Conservation (phyloP, 2,888 invertebrate genomes). For the Corbicula japonica region DNA sequence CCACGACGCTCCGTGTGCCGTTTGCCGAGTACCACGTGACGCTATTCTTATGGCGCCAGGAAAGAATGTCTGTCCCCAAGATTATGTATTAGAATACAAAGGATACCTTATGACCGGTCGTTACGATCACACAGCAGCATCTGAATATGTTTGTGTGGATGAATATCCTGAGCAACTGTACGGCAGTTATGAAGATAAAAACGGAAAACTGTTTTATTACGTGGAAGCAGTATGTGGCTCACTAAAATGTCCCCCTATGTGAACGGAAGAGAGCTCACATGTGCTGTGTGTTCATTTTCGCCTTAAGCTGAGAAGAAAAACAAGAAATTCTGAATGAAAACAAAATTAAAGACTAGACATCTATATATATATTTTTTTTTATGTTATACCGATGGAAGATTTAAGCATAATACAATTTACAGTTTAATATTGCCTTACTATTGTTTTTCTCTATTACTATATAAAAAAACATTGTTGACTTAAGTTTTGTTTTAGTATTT, state of each 20-base stretch:
- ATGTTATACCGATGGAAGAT: no score
- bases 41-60: constrained; percentile 18
- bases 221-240: constrained; percentile 12
- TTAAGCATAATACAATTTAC: no score
- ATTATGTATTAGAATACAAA: constrained; percentile 8
- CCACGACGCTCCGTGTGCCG: constrained; percentile 24
- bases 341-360: no score
- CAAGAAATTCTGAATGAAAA: no score
- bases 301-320: no score
- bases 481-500: no score
- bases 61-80: neutral
- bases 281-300: constrained; percentile 27
- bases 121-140: neutral
- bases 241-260: constrained; percentile 26
- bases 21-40: neutral
- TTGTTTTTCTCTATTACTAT: no score
- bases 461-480: no score
- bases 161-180: neutral
- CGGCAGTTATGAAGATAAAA: neutral
- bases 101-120: constrained; percentile 18
- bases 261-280: constrained; percentile 3
- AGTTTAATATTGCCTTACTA: no score
- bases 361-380: no score
- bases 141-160: constrained; percentile 23
- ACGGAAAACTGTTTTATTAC: constrained; percentile 7